Base-by-base conservation (phyloP, 2,888 invertebrate species). In the Lapara coniferarum region DNA sequence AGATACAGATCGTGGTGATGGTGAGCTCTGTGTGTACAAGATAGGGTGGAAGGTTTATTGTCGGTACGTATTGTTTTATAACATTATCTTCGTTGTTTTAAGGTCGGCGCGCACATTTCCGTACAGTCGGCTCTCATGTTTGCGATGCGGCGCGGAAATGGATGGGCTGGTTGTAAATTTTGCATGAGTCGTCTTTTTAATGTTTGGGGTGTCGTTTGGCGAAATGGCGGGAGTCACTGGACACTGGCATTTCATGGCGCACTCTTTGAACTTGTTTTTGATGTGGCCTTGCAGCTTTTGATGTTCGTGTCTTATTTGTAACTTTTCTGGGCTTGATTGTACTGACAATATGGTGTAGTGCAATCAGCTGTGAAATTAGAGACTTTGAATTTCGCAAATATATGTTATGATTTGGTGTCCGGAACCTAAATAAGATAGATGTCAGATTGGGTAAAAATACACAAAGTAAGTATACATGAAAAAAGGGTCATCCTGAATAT, bases 31-130 rank as follows among this genome's bases (percentile, higher is more conserved):
- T 46, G 63, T 63, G 19, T 63, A 63, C 63, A 63, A 63, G 49
- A 63, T 63, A 63, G 63, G 63, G 63, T 2, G 63, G 46, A 63
- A 63, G 63, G 63, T 63, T 59, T 63, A 63, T 49, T 49, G 49
- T 13, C 19, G 63, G 16, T 49, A 8, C 49, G 63, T 63, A 63
- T 63, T 63, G 63, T 63, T 63, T 63, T 49, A 63, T 49, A 49
- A 63, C 63, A 63, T 63, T 63, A 63, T 63, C 63, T 63, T 63
- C 63, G 63, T 63, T 63, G 63, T 49, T 63, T 55, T 63, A 63
- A 49, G 63, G 63, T 63, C 63, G 49, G 19, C 13, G 19, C 1
- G 49, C 49, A 19, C 63, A 19, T 46, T 63, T 63, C 49, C 49
- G 46, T 13, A 63, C 63, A 16, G 63, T 8, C 63, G 46, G 49